phyloP scores from a whole-genome alignment of 2,797 vertebrate species.

The Anguilla obscura region DNA sequence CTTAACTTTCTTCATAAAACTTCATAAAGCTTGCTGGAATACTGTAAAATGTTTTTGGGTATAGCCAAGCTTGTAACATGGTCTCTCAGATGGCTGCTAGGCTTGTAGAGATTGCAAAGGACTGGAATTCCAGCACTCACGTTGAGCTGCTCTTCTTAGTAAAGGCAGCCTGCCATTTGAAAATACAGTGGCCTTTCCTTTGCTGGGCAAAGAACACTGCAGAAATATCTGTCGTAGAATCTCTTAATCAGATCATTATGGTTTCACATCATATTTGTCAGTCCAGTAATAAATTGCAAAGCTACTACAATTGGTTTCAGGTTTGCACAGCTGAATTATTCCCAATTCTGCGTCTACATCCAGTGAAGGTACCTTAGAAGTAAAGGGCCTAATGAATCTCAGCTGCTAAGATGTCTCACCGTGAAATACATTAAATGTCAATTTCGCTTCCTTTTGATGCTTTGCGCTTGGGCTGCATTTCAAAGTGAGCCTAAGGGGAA shows the following conservation, averaged over 20 bases:
- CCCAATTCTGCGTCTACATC: not conserved
- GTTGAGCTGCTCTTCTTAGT: not conserved
- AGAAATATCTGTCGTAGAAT: not conserved
- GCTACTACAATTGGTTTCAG: not conserved
- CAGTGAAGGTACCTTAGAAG: not conserved
- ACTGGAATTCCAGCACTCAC: no score
- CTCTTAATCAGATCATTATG: not conserved
- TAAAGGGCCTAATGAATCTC: not conserved
- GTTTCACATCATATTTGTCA: not conserved
- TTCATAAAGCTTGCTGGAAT: not conserved
- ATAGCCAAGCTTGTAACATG: not conserved
- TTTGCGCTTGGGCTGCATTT: not conserved
- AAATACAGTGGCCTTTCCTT: not conserved
- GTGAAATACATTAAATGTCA: not conserved
- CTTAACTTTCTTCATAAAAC: no score
- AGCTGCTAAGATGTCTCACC: not conserved
- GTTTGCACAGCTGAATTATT: no score
- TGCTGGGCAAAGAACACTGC: not conserved
- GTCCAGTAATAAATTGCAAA: not conserved
- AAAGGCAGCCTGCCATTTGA: not conserved
- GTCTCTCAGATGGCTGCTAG: not conserved
- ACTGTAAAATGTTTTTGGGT: not conserved
- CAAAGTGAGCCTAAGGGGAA: not conserved
- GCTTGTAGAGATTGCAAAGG: no score
- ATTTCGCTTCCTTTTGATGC: not conserved